These are phyloP conservation scores for Lasioglossum albipes DNA, from an alignment of 1,140 invertebrate species.

Conservation along the genomic window DNA sequence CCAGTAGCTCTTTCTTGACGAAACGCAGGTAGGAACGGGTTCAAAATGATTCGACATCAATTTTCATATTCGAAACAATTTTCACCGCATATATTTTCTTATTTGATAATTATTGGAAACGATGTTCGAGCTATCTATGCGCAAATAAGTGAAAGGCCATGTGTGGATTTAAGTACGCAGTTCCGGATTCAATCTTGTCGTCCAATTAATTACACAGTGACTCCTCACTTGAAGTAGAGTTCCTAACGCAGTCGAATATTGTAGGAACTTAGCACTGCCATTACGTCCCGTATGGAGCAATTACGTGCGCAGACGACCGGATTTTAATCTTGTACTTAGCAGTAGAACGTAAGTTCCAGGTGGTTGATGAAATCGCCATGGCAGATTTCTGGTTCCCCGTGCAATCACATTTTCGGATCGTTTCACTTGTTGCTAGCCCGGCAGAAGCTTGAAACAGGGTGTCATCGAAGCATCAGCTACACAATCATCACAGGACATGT, in stretches of 20 bases:
- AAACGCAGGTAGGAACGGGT: conserved; percentile 50
- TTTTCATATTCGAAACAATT: no score
- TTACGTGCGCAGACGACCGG: conserved; percentile 73
- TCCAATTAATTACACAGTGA: neutral
- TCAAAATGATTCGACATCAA: neutral
- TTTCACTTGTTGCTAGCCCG: neutral
- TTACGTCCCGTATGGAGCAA: conserved; percentile 71
- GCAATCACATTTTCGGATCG: neutral
- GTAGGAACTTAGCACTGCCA: conserved; percentile 66
- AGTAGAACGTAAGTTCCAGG: conserved; percentile 76
- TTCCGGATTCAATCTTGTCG: conserved; percentile 1
- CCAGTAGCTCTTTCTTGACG: conserved; percentile 30
- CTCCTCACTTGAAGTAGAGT: neutral
- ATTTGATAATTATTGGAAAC: no score
- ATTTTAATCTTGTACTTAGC: conserved; percentile 77
- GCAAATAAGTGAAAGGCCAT: no score
- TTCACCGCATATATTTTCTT: no score
- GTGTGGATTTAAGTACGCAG: no score
- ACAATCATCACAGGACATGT: neutral
- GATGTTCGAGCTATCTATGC: no score
- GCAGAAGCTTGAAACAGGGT: neutral
- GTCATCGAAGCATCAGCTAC: neutral
- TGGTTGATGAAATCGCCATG: conserved; percentile 25
- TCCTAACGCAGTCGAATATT: conserved; percentile 55
- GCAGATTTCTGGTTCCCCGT: conserved; percentile 11